Conservation (phyloP, 2,797 vertebrate genomes). For the Smutsia gigantea region DNA sequence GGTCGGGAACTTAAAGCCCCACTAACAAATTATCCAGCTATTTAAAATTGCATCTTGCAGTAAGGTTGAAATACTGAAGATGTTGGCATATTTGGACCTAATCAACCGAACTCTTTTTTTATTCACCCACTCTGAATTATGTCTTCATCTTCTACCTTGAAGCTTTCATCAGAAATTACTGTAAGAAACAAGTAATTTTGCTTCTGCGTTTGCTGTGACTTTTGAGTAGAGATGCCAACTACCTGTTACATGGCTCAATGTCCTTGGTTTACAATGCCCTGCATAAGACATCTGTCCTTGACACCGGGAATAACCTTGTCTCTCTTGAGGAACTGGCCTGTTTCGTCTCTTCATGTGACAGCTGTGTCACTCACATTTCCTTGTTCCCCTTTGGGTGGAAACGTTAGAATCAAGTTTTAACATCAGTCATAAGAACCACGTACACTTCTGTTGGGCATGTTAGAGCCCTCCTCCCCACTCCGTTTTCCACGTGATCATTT, state of each 20-base stretch:
- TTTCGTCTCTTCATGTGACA: neutral
- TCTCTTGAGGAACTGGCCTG: neutral
- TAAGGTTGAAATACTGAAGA: neutral
- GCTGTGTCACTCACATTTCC: neutral
- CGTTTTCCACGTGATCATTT: neutral
- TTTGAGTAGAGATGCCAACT: neutral
- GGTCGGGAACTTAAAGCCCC: neutral
- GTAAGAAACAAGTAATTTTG: neutral
- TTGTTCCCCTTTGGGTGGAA: neutral
- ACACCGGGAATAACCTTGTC: neutral
- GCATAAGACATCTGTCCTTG: neutral
- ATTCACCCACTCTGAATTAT: neutral
- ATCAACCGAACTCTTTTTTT: neutral
- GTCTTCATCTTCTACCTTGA: neutral
- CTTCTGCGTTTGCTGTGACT: neutral
- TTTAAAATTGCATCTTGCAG: neutral
- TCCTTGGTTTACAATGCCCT: neutral
- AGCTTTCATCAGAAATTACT: neutral
- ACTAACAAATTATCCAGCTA: neutral
- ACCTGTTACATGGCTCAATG: neutral
- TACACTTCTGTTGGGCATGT: neutral
- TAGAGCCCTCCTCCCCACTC: neutral
- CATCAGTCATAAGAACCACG: neutral
- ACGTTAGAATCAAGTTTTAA: neutral
- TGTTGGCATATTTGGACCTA: neutral